phyloP scores from a whole-genome alignment of 2,113 vertebrate genomes.

The Chionis minor region DNA sequence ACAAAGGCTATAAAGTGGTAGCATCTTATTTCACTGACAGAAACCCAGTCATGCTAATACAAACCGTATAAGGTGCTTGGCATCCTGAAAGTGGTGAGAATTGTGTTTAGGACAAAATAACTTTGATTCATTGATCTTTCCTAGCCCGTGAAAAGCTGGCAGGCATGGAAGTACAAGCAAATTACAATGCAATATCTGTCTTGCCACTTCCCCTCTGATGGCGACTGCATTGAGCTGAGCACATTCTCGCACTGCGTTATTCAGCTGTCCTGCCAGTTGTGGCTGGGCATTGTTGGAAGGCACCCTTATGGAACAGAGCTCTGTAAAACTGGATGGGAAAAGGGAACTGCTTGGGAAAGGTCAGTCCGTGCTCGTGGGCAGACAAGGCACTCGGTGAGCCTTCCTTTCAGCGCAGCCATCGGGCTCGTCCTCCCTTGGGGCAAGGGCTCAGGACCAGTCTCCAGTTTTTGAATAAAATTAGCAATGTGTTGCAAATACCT shows the following conservation, averaged over 20 bases:
- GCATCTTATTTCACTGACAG: slow-evolving; percentile 55
- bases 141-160: background rate
- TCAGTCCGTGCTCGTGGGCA: background rate
- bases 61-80: background rate
- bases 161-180: background rate
- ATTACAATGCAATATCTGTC: background rate
- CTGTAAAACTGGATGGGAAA: background rate
- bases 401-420: background rate
- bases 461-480: background rate
- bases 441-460: background rate
- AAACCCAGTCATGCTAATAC: background rate
- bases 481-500: background rate
- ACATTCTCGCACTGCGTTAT: background rate
- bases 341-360: background rate
- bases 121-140: slow-evolving; percentile 12
- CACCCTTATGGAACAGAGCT: background rate
- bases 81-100: background rate
- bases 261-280: background rate
- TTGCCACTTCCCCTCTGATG: background rate
- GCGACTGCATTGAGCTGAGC: background rate
- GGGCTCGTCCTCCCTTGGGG: background rate
- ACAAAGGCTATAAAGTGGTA: background rate
- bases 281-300: background rate
- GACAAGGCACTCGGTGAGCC: background rate
- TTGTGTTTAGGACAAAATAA: background rate